Evolutionary conservation across 2,797 vertebrate species (phyloP).

Genomic region (Spizella passerina): DNA sequence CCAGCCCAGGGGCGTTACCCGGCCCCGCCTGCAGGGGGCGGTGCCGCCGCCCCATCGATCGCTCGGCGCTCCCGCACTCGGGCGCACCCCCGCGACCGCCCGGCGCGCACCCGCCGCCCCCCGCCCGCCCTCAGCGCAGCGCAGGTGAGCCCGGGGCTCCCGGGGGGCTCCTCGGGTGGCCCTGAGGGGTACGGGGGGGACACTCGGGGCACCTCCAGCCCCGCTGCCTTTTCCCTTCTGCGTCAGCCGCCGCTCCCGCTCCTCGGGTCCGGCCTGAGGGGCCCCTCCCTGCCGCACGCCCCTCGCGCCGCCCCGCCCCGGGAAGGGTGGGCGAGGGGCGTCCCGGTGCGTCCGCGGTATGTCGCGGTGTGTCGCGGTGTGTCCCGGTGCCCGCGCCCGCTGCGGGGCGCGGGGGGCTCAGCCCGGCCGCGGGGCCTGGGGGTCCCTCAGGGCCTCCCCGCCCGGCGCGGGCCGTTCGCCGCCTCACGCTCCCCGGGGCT

Average conservation of each 20-base stretch:
- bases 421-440: not conserved
- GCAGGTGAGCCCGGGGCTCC: not conserved
- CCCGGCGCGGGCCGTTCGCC: not conserved
- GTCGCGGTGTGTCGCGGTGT: not conserved
- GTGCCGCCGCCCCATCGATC: not conserved
- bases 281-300: not conserved
- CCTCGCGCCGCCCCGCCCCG: not conserved
- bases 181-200: not conserved
- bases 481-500: not conserved
- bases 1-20: not conserved
- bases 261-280: not conserved
- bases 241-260: not conserved
- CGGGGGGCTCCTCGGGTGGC: not conserved
- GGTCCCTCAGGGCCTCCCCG: not conserved
- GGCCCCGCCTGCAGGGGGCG: not conserved
- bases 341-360: not conserved
- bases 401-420: not conserved
- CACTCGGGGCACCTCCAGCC: not conserved
- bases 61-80: not conserved
- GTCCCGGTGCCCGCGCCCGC: not conserved
- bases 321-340: not conserved
- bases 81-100: not conserved
- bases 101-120: not conserved
- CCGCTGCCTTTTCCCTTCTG: not conserved
- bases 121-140: not conserved